Evolutionary conservation across 2,797 vertebrate genomes (phyloP).

Genomic region (Sandelia bainsii): DNA sequence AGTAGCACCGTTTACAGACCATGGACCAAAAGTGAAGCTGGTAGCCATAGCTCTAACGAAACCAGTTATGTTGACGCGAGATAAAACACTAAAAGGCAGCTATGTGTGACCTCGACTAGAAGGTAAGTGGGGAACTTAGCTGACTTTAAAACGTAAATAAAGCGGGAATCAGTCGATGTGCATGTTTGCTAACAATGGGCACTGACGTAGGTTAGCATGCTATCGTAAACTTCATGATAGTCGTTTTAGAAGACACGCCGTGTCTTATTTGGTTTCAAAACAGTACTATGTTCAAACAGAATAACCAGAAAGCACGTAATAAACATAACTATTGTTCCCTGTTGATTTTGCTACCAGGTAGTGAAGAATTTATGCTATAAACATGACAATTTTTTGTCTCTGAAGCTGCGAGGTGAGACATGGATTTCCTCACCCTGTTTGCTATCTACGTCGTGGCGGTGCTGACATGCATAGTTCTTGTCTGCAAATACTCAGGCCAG

Average conservation of each 20-base stretch:
- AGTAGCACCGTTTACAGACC: slow-evolving; percentile 55
- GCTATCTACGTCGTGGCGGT: slow-evolving; percentile 85
- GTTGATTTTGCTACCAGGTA: not conserved
- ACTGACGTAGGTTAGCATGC: slow-evolving; percentile 31
- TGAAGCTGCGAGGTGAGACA: slow-evolving; percentile 67
- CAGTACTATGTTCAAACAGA: not conserved
- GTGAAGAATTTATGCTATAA: not conserved
- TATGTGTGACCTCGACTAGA: slow-evolving; percentile 25
- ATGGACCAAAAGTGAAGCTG: slow-evolving; percentile 18
- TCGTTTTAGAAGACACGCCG: not conserved
- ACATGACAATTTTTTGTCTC: slow-evolving; percentile 52
- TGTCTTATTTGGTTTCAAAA: rapidly evolving
- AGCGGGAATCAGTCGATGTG: not conserved
- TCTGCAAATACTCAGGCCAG: slow-evolving; percentile 85
- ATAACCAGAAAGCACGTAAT: rapidly evolving
- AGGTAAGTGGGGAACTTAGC: slow-evolving; percentile 1
- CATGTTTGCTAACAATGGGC: slow-evolving; percentile 8
- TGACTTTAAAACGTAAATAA: not conserved
- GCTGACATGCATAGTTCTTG: slow-evolving; percentile 74
- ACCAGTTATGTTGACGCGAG: slow-evolving; percentile 34
- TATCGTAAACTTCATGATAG: slow-evolving; percentile 21
- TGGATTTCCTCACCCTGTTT: slow-evolving; percentile 95
- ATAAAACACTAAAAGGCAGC: slow-evolving; percentile 16
- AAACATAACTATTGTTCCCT: not conserved
- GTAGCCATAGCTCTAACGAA: not conserved